Conservation (phyloP, 2,797 vertebrate genomes). For the Catamblyrhynchus diadema region DNA sequence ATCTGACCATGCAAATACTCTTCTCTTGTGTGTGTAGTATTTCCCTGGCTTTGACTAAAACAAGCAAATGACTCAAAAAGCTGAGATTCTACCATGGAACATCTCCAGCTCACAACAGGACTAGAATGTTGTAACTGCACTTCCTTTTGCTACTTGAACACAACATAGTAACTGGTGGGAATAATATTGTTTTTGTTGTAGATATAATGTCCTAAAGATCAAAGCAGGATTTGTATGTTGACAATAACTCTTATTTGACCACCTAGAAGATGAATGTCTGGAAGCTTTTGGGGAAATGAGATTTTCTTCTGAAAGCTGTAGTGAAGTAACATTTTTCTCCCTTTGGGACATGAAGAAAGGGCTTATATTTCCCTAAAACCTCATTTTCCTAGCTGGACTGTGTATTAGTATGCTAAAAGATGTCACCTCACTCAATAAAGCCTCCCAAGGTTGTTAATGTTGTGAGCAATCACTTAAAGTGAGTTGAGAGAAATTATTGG, state of each 20-base stretch:
- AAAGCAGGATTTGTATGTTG: background rate
- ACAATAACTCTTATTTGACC: background rate
- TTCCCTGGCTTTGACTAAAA: background rate
- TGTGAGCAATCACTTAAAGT: background rate
- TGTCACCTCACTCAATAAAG: background rate
- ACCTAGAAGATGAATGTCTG: background rate
- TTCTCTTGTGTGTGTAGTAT: background rate
- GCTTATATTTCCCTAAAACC: background rate
- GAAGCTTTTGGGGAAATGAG: background rate
- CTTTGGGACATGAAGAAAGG: background rate
- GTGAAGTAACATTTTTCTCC: background rate
- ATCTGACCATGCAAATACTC: background rate
- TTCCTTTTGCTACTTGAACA: background rate
- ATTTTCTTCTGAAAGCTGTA: background rate
- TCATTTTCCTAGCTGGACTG: background rate
- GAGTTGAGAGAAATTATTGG: background rate
- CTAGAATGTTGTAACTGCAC: background rate
- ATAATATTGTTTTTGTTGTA: background rate
- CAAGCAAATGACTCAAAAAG: background rate
- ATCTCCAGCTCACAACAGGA: background rate
- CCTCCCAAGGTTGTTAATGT: background rate
- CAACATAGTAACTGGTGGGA: background rate
- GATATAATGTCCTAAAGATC: background rate
- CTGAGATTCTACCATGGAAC: background rate
- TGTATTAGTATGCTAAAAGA: background rate